Conservation (phyloP, 64 coral and sea anemone genomes). For the Acropora yongei region DNA sequence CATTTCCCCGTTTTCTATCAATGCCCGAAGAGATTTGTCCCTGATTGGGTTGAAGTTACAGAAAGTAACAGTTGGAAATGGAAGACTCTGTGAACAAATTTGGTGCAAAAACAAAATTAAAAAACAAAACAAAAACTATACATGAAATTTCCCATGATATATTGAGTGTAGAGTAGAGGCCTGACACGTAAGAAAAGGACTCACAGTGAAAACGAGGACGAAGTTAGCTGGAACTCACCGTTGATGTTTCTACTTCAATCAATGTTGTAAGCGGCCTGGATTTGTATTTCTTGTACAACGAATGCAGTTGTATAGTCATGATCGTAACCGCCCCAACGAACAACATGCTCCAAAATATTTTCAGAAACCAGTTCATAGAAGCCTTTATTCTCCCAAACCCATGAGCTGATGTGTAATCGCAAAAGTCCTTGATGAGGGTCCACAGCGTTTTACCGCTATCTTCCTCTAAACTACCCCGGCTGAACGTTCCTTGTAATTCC, state of each 20-base stretch:
- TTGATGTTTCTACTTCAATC: not conserved
- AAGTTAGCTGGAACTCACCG: not conserved
- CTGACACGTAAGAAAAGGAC: too few relatives aligned
- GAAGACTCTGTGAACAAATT: conserved; percentile 50
- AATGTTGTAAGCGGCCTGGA: conserved; percentile 3
- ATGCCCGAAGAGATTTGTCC: not conserved
- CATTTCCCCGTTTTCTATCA: too few relatives aligned
- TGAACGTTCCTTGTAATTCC: not conserved
- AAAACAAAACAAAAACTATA: not conserved
- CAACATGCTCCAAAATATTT: not conserved
- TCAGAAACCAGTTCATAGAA: not conserved
- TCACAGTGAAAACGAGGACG: too few relatives aligned
- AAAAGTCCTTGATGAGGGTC: not conserved
- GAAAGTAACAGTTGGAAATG: conserved; percentile 62
- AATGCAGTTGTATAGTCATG: not conserved
- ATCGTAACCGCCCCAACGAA: not conserved
- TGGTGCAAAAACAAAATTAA: not conserved
- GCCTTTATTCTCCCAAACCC: conserved; percentile 6
- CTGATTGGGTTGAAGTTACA: conserved; percentile 63
- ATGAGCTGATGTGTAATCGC: conserved; percentile 23
- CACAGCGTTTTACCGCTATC: too few relatives aligned
- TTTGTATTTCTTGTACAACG: conserved; percentile 4
- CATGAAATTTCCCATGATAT: too few relatives aligned
- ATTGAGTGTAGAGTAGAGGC: too few relatives aligned
- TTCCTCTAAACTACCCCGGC: too few relatives aligned